These are phyloP conservation scores for Rallus crepitans DNA, from an alignment of 2,797 vertebrate genomes.

Conservation along the genomic window DNA sequence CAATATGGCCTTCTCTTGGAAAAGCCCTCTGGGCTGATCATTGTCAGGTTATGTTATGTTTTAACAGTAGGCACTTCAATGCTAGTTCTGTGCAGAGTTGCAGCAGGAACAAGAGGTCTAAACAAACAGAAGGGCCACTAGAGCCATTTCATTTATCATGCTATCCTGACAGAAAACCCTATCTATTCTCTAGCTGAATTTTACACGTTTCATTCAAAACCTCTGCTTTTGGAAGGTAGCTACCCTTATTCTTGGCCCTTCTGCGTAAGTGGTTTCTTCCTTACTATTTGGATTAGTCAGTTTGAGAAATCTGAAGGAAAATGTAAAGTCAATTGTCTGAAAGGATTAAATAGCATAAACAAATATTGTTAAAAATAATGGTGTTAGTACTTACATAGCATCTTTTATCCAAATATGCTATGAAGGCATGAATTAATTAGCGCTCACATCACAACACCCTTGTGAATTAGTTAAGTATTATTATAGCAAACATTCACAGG, in stretches of 20 bases:
- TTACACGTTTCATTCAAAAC: neutral
- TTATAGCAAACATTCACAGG: conserved; percentile 18
- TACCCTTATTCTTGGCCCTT: conserved; percentile 24
- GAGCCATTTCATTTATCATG: conserved; percentile 89
- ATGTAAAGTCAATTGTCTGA: neutral
- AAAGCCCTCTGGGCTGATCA: conserved; percentile 87
- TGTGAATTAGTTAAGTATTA: conserved; percentile 16
- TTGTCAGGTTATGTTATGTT: conserved; percentile 91
- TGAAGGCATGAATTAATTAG: conserved; percentile 22
- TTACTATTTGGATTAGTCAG: conserved; percentile 9
- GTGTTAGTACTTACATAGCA: neutral
- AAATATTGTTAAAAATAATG: neutral
- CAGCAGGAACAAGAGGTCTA: conserved; percentile 89
- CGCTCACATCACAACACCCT: neutral
- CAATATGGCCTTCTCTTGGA: conserved; percentile 88
- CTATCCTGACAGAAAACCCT: conserved; percentile 74
- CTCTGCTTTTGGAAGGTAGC: neutral
- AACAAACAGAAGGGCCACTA: conserved; percentile 85
- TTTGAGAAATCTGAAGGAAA: neutral
- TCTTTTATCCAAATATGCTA: neutral
- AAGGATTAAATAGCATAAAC: neutral
- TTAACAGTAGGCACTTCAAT: conserved; percentile 87
- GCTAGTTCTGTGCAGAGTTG: conserved; percentile 85
- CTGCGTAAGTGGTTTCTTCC: neutral
- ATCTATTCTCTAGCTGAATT: conserved; percentile 32